Evolutionary conservation across 2,888 invertebrate genomes (phyloP).

Genomic region (Labia minor): DNA sequence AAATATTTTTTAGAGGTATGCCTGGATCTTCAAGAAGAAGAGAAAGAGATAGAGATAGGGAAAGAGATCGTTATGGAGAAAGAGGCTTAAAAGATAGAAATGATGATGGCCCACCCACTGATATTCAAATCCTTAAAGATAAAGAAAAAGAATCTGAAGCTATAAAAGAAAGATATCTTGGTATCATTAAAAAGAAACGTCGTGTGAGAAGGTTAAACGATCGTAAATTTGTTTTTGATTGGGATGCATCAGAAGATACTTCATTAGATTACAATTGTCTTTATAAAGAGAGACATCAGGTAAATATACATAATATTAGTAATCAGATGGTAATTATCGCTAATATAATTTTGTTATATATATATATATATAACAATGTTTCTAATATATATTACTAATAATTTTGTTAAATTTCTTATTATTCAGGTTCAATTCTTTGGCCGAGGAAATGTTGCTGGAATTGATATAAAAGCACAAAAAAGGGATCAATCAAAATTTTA

Average conservation of each 20-base stretch:
- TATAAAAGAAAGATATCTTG: conserved; percentile 89
- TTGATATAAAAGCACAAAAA: conserved; percentile 93
- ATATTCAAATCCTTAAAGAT: conserved; percentile 49
- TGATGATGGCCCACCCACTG: conserved; percentile 4
- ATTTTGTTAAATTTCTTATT: too few relatives aligned
- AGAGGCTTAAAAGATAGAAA: neutral
- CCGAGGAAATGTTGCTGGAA: conserved; percentile 92
- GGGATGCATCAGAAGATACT: conserved; percentile 99
- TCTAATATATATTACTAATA: too few relatives aligned
- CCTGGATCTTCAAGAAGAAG: conserved; percentile 17
- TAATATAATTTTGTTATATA: too few relatives aligned
- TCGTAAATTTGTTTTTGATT: conserved; percentile 98
- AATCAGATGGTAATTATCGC: too few relatives aligned
- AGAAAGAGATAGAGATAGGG: conserved; percentile 24
- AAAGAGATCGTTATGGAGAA: conserved; percentile 32
- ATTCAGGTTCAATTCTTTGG: conserved; percentile 85
- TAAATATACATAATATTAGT: conserved; percentile 27
- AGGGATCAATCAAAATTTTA: conserved; percentile 96
- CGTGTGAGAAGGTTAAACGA: conserved; percentile 90
- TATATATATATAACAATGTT: too few relatives aligned
- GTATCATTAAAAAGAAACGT: conserved; percentile 84
- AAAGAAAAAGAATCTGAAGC: conserved; percentile 90
- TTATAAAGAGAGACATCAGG: conserved; percentile 91
- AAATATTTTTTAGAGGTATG: neutral
- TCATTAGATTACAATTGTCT: conserved; percentile 93